Percentiles rank a stretch among this genome's conserved stretches.
Conservation (phyloP, 92 coral and sea anemone species). For the Porites cylindrica region DNA sequence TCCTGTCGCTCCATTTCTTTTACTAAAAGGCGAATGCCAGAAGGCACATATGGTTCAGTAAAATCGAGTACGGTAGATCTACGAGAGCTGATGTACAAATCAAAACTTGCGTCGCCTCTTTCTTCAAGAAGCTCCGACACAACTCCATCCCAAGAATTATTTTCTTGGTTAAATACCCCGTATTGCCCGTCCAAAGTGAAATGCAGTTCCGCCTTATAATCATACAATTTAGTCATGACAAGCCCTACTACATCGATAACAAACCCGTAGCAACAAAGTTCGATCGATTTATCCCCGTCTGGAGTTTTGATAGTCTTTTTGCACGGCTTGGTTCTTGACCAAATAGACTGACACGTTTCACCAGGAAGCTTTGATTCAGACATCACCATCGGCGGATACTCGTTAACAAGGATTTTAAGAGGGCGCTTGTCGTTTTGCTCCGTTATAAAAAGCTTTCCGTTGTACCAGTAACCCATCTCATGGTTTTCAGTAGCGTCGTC, state of each 20-base stretch:
- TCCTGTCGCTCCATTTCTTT: constrained; percentile 74
- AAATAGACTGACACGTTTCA: constrained; percentile 70
- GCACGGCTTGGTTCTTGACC: constrained; percentile 50
- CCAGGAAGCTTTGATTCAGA: constrained; percentile 67
- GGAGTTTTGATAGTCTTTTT: constrained; percentile 44
- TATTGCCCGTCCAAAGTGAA: constrained; percentile 80
- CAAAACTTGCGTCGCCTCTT: constrained; percentile 75
- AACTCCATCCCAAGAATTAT: constrained; percentile 87
- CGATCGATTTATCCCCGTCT: constrained; percentile 37
- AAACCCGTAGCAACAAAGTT: constrained; percentile 82
- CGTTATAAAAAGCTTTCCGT: constrained; percentile 38
- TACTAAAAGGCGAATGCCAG: constrained; percentile 85
- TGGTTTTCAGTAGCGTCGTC: neutral
- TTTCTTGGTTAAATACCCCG: constrained; percentile 72
- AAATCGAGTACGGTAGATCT: constrained; percentile 83
- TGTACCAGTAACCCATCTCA: constrained; percentile 72
- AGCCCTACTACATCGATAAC: constrained; percentile 80
- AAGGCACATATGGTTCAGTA: constrained; percentile 85
- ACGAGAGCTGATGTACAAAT: constrained; percentile 83
- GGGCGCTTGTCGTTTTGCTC: constrained; percentile 28
- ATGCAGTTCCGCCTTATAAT: constrained; percentile 40
- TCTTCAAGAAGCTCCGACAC: constrained; percentile 70
- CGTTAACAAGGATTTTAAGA: constrained; percentile 70
- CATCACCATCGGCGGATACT: constrained; percentile 79
- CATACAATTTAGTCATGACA: neutral